Base-by-base conservation (phyloP, 2,888 invertebrate species). In the Drosophila austrosaltans region DNA sequence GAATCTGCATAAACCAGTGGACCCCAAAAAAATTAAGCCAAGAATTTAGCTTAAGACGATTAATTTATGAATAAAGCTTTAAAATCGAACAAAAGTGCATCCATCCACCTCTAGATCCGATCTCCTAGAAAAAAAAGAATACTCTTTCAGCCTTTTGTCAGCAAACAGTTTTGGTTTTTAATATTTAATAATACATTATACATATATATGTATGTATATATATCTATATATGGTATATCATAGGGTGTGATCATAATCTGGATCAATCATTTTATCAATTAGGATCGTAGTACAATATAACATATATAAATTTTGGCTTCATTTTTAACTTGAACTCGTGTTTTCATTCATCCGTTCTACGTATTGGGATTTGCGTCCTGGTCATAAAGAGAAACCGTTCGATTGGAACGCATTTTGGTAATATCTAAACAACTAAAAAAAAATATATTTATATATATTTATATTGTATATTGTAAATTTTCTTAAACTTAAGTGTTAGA, bases 1-100 rank as follows among this genome's bases (percentile, higher is more conserved):
- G 57, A 57, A 57, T 57, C 59, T 28, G 12, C 4, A 1, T 12
- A 36, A 12, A 22, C 54, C 30, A 54, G 30, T 8, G 6, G n/a
- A 59, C 1, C 72, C 30, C 39, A 60, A 22, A 66, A 53, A 61
- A 53, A 61, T 16, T 30, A 72, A 66, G 72, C 72, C 74, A 74
- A 72, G 61, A 61, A 73, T 56, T 53, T 76, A 75, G 56, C 53
- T 59, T 84, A 89, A 84, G 89, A 87, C 67, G 77, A 81, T 70
- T 90, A 89, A 87, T 89, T 90, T 89, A 89, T 90, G 69, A 87
- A 89, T 89, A 88, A 89, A 87, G 87, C 90, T 89, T 86, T 86
- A 89, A 53, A 89, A 74, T 53, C 22, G 60, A 72, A 67, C 28
- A 3, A 2, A 20, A 12, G 36, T 8, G 8, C 7, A 36, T 8